These are phyloP conservation scores for Tragulus kanchil DNA, from an alignment of 2,113 vertebrate species.

Conservation along the genomic window DNA sequence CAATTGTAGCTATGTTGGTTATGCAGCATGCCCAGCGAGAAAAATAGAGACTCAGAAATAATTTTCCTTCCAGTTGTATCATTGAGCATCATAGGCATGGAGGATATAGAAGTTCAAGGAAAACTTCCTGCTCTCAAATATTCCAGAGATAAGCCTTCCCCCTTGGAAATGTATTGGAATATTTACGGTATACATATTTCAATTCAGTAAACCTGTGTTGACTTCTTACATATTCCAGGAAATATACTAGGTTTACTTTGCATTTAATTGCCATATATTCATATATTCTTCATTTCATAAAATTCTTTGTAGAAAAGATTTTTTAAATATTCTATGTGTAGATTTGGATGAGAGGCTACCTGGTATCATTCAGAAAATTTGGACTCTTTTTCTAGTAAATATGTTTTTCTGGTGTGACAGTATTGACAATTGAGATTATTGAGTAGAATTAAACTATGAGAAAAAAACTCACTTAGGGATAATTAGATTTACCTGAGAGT, in stretches of 20 bases:
- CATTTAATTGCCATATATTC: background rate
- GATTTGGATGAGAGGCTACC: background rate
- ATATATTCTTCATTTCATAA: too few relatives aligned
- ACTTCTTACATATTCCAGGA: background rate
- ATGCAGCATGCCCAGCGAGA: background rate
- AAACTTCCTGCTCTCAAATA: background rate
- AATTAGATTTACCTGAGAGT: background rate
- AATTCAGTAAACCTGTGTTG: background rate
- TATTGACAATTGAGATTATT: background rate
- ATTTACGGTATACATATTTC: background rate
- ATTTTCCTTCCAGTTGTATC: background rate
- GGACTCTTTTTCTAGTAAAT: background rate
- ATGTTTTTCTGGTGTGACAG: background rate
- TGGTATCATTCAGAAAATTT: background rate
- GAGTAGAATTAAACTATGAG: constrained; percentile 8
- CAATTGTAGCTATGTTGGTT: background rate
- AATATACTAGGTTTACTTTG: background rate
- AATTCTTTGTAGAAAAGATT: too few relatives aligned
- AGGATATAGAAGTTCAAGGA: background rate
- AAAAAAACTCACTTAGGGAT: constrained; percentile 26
- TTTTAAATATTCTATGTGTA: background rate
- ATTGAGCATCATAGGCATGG: background rate
- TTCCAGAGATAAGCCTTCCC: background rate
- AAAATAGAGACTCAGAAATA: background rate
- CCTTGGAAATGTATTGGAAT: background rate